A percentile compares a stretch with the other conserved stretches of the same genome.
These are phyloP conservation scores for Polia nebulosa DNA, from an alignment of 2,888 invertebrate genomes.

Conservation along the genomic window DNA sequence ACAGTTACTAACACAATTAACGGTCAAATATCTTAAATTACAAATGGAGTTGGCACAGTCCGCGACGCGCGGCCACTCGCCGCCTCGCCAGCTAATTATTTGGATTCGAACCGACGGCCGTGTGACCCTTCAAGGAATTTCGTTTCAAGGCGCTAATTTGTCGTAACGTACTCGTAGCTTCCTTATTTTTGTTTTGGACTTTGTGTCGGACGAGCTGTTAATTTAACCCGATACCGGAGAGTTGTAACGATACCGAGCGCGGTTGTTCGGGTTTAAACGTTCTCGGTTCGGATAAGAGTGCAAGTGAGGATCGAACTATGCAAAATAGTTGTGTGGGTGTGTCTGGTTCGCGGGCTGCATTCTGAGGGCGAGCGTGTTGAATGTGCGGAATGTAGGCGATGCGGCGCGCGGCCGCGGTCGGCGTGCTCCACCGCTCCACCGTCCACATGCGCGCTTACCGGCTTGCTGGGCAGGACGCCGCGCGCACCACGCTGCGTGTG, in stretches of 20 bases:
- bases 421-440: conserved; percentile 69
- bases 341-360: conserved; percentile 85
- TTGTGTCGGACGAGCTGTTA: conserved; percentile 64
- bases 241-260: conserved; percentile 43
- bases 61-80: conserved; percentile 84
- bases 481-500: conserved; percentile 84
- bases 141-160: conserved; percentile 78
- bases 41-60: conserved; percentile 86
- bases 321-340: conserved; percentile 84
- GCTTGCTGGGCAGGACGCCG: conserved; percentile 79
- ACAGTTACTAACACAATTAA: conserved; percentile 87
- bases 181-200: conserved; percentile 71
- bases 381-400: conserved; percentile 85
- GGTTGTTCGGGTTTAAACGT: conserved; percentile 42
- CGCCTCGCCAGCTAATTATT: conserved; percentile 86
- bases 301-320: conserved; percentile 80
- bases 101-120: conserved; percentile 82
- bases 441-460: conserved; percentile 78
- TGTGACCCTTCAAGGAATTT: conserved; percentile 80
- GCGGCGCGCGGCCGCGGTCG: conserved; percentile 78
- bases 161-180: conserved; percentile 73
- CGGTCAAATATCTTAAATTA: conserved; percentile 88
- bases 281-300: conserved; percentile 60
- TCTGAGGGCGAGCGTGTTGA: conserved; percentile 86
- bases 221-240: conserved; percentile 46